Conservation (phyloP, 2,888 invertebrate species). For the Glaucopsyche alexis region DNA sequence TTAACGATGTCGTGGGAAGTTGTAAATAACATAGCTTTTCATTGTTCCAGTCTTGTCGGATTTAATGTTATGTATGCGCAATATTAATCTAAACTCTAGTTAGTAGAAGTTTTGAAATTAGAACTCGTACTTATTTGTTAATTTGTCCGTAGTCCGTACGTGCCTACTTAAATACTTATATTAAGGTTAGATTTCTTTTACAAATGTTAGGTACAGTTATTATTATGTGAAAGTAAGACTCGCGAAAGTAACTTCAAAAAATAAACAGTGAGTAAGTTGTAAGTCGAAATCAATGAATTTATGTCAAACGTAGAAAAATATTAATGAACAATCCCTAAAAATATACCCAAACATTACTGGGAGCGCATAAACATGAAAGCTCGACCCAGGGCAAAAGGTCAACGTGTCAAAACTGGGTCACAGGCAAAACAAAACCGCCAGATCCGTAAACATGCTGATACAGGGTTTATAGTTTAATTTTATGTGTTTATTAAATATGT, state of each 20-base stretch:
- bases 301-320: neutral
- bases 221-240: no score
- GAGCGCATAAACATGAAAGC: neutral
- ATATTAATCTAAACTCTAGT: no score
- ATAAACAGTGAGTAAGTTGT: no score
- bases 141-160: no score
- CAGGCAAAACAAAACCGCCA: conserved; percentile 66
- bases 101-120: no score
- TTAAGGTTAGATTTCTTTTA: no score
- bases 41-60: no score
- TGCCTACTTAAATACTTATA: no score
- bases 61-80: neutral
- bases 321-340: neutral
- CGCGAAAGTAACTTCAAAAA: no score
- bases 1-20: neutral
- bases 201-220: no score
- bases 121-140: no score
- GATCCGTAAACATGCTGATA: conserved; percentile 33
- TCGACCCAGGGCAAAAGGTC: conserved; percentile 52
- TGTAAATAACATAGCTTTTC: neutral
- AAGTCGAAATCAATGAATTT: no score
- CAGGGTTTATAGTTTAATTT: neutral
- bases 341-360: neutral
- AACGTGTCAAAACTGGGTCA: conserved; percentile 70
- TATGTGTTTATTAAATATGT: neutral